Evolutionary conservation across 2,888 invertebrate species (phyloP), one percentile per base, ranked within the genome.

Genomic region (Acleris emargana): DNA sequence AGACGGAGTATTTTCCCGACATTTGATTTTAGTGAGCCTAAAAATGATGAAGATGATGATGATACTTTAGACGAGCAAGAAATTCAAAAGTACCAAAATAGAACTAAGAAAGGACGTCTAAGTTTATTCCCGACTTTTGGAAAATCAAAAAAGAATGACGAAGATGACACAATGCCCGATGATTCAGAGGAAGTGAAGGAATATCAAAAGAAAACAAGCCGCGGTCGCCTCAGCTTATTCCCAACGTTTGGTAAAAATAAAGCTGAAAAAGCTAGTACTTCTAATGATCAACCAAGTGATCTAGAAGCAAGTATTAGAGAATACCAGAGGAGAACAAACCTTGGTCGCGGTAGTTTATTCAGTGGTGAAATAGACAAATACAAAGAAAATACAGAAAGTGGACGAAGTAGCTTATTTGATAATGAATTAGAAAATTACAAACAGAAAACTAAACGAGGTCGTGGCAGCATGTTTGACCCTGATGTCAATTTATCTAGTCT

Each of bases 111-210:
- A 74, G 91, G 91, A 20, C 81, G 91, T 11, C 74, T 88, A 6
- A 91, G 91, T 70, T 71, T 91, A 52, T 90, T 91, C 63, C 91
- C 91, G 47, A 87, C 91, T 25, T 91, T 91, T 74, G 89, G 90
- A 4, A 88, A 80, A 69, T 75, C 78, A 42, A 77, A 87, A 71
- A 86, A 84, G 70, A 78, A 75, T 32, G 91, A 91, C 58, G 90
- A 82, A 17, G 82, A 91, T 53, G 84, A 86, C 45, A 76, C 84
- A 28, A 78, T 91, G 75, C 91, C 91, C 1, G 91, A 91, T 74
- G 88, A 87, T 73, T 89, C 91, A 18, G 91, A 91, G 61, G 92
- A 92, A 74, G 77, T 91, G 28, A 86, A 88, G 2, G 83, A 87
- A 63, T 91, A 91, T 68, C 89, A 89, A 73, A 88, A 86, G 67